Percentiles rank a stretch among this genome's conserved stretches.
phyloP scores from a whole-genome alignment of 23 tunicate genomes.

The Phallusia fumigata region DNA sequence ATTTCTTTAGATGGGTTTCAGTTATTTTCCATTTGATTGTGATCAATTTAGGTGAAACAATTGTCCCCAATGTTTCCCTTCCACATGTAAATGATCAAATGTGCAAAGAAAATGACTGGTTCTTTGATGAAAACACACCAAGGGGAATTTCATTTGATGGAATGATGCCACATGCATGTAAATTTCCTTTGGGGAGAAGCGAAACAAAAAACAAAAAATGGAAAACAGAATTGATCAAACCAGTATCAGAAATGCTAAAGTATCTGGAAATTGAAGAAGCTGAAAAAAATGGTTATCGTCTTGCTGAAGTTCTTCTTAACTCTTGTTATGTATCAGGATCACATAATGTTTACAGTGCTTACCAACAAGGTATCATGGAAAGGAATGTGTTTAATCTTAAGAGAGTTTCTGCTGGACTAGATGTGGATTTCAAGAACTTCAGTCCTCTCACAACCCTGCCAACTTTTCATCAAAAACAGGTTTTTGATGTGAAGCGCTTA shows the following conservation, averaged over 20 bases:
- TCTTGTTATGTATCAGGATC: conserved; percentile 41
- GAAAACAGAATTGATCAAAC: conserved; percentile 49
- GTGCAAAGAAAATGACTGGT: conserved; percentile 31
- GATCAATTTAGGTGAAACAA: conserved; percentile 33
- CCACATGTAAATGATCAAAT: conserved; percentile 26
- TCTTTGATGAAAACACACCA: conserved; percentile 51
- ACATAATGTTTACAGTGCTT: conserved; percentile 1
- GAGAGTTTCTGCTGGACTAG: background rate
- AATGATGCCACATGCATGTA: conserved; percentile 42
- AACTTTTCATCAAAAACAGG: background rate
- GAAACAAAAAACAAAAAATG: conserved; percentile 19
- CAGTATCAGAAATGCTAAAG: conserved; percentile 43
- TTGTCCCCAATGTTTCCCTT: conserved; percentile 18
- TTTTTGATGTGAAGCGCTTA: conserved; percentile 3
- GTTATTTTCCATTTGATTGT: conserved; percentile 36
- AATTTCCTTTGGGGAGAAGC: conserved; percentile 52
- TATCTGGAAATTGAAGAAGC: conserved; percentile 17
- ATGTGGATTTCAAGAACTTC: background rate
- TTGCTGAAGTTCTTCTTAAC: conserved; percentile 31
- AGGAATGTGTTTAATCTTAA: background rate
- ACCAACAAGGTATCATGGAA: background rate
- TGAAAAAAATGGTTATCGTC: conserved; percentile 28
- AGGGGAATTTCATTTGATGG: conserved; percentile 57
- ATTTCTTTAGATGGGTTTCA: conserved; percentile 63
- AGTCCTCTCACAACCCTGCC: background rate